phyloP scores from a whole-genome alignment of 1,140 invertebrate species.

The Platyscapa corneri region DNA sequence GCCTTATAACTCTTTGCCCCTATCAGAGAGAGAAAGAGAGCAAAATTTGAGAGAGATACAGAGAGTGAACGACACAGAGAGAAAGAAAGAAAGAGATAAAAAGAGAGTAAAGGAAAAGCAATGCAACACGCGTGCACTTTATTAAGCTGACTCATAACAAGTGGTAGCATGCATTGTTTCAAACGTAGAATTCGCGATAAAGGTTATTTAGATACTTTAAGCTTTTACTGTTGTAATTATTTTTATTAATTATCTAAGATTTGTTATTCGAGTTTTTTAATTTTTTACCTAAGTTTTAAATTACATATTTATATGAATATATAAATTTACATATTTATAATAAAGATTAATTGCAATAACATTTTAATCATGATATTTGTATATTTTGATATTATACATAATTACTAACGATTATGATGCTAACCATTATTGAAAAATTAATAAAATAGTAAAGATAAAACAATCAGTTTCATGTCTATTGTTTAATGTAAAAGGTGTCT shows the following conservation, averaged over 20 bases:
- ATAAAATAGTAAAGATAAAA: no score
- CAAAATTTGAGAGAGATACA: no score
- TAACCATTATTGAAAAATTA: no score
- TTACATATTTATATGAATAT: no score
- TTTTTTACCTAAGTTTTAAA: background rate
- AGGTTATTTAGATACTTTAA: background rate
- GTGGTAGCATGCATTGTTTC: constrained; percentile 5
- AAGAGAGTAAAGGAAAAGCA: background rate
- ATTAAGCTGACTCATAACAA: constrained; percentile 28
- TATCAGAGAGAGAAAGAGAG: background rate
- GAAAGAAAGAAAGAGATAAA: background rate
- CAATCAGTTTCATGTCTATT: no score
- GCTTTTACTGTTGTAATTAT: background rate
- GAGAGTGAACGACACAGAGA: no score
- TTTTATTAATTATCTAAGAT: background rate
- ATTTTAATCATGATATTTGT: no score
- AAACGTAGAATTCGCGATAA: background rate
- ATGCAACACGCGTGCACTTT: background rate
- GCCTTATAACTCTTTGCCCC: constrained; percentile 26
- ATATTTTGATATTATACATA: no score
- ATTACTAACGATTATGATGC: no score
- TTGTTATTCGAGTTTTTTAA: background rate
- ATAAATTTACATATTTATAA: no score
- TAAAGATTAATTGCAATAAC: background rate
- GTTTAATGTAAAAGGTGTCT: no score